Evolutionary conservation across 2,888 invertebrate genomes (phyloP).

Genomic region (Lepidochitona cinerea): DNA sequence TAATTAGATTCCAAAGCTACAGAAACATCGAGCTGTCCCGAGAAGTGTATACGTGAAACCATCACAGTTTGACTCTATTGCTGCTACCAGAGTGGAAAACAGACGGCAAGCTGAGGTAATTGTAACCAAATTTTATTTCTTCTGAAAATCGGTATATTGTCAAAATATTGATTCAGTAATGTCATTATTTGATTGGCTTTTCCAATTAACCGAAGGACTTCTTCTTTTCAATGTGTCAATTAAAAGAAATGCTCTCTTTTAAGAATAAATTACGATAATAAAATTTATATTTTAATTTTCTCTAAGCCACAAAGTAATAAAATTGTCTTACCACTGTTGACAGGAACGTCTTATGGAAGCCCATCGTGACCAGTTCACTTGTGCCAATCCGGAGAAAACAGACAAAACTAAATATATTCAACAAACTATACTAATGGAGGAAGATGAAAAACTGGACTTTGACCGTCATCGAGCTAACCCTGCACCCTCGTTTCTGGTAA

Average conservation of each 20-base stretch:
- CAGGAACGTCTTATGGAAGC: constrained; percentile 67
- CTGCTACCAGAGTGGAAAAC: constrained; percentile 51
- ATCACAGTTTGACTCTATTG: constrained; percentile 47
- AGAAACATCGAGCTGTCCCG: constrained; percentile 59
- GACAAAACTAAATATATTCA: constrained; percentile 61
- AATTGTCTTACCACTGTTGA: too few relatives aligned
- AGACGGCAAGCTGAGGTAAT: constrained; percentile 63
- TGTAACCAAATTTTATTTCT: too few relatives aligned
- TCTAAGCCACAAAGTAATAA: too few relatives aligned
- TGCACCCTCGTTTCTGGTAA: constrained; percentile 58
- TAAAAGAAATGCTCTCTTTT: too few relatives aligned
- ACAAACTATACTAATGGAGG: constrained; percentile 53
- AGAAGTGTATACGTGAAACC: constrained; percentile 56
- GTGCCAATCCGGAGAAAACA: constrained; percentile 68
- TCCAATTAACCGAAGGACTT: too few relatives aligned
- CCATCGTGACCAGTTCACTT: constrained; percentile 62
- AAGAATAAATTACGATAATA: too few relatives aligned
- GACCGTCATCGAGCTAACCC: constrained; percentile 60
- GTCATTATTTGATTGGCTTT: too few relatives aligned
- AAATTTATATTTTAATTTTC: too few relatives aligned
- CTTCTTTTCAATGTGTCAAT: too few relatives aligned
- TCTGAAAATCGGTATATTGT: too few relatives aligned
- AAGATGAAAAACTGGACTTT: constrained; percentile 62
- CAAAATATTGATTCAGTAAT: too few relatives aligned
- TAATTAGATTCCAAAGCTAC: constrained; percentile 63